Conservation (phyloP, 2,888 invertebrate species). For the Dioctria rufipes region DNA sequence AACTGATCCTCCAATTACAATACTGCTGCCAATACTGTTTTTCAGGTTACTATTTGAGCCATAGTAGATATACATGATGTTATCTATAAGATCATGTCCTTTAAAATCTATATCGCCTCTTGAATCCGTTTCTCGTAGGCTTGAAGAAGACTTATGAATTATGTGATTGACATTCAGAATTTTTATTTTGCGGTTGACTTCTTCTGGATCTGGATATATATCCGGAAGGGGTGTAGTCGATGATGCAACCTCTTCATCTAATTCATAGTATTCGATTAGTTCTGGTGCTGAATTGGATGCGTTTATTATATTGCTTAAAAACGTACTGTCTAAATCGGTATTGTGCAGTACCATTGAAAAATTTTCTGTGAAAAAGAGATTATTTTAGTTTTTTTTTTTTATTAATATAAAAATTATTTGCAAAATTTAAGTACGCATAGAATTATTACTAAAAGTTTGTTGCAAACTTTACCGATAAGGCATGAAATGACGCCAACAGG, state of each 20-base stretch:
- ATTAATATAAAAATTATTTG: too few relatives aligned
- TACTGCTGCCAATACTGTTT: constrained; percentile 73
- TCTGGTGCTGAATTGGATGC: constrained; percentile 59
- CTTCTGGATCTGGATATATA: constrained; percentile 62
- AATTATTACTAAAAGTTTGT: too few relatives aligned
- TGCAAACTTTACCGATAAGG: too few relatives aligned
- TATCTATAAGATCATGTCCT: constrained; percentile 81
- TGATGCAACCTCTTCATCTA: constrained; percentile 52
- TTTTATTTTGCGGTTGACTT: constrained; percentile 58
- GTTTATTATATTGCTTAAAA: constrained; percentile 57
- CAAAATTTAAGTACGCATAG: too few relatives aligned
- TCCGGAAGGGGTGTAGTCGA: constrained; percentile 55
- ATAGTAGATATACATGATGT: constrained; percentile 82
- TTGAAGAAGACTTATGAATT: constrained; percentile 31
- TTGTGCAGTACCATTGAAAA: constrained; percentile 23
- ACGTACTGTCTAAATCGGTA: constrained; percentile 54
- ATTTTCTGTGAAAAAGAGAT: neutral
- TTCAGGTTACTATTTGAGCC: constrained; percentile 72
- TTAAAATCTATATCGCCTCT: constrained; percentile 72
- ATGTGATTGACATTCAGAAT: constrained; percentile 43
- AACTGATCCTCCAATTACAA: constrained; percentile 72
- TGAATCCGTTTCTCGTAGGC: constrained; percentile 40
- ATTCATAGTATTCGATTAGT: constrained; percentile 60
- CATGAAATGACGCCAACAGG: too few relatives aligned
- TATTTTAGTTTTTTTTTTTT: too few relatives aligned